phyloP scores from a whole-genome alignment of 2,113 vertebrate genomes.

The Misgurnus anguillicaudatus region DNA sequence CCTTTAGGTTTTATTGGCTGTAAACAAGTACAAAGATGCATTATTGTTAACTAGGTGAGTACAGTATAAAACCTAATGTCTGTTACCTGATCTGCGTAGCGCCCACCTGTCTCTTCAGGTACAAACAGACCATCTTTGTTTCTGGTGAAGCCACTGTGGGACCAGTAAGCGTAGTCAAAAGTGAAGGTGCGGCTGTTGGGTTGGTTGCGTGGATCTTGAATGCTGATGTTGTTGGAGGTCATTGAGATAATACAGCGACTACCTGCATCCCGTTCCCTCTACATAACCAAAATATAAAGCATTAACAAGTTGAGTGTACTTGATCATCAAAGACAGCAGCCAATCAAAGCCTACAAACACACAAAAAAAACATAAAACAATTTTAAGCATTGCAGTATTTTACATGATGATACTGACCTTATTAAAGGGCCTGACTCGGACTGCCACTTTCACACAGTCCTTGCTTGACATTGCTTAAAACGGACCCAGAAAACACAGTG shows the following conservation, averaged over 20 bases:
- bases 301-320: background rate
- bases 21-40: background rate
- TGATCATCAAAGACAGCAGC: background rate
- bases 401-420: slow-evolving; percentile 74
- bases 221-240: slow-evolving; percentile 71
- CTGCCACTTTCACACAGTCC: slow-evolving; percentile 81
- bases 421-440: slow-evolving; percentile 80
- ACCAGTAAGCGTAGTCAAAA: slow-evolving; percentile 80
- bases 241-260: slow-evolving; percentile 78
- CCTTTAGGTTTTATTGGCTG: background rate
- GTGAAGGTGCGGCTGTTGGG: slow-evolving; percentile 72
- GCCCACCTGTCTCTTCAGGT: slow-evolving; percentile 71
- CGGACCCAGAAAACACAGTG: background rate
- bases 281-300: background rate
- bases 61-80: background rate
- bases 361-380: background rate
- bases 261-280: slow-evolving; percentile 80
- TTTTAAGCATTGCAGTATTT: background rate
- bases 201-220: slow-evolving; percentile 72
- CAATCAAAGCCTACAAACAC: background rate
- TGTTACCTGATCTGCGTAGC: slow-evolving; percentile 80
- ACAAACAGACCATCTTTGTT: slow-evolving; percentile 68
- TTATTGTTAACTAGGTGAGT: background rate
- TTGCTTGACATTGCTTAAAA: slow-evolving; percentile 60
- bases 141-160: slow-evolving; percentile 74